Percentiles rank a stretch among this genome's conserved stretches.
Evolutionary conservation across 2,797 vertebrate species (phyloP).

Genomic region (Crenichthys baileyi): DNA sequence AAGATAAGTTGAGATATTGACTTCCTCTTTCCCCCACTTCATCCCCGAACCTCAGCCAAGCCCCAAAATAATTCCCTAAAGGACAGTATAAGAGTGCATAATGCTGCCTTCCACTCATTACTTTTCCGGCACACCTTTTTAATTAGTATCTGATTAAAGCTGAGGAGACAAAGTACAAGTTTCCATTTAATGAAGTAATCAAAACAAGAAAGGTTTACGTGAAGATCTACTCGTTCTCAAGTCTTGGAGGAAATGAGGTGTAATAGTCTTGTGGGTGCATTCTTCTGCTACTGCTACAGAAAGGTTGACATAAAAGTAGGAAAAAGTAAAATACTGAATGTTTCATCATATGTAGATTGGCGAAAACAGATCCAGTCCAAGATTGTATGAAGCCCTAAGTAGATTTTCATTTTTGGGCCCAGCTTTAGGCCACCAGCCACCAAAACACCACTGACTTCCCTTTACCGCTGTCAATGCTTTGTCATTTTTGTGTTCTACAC

Average conservation of each 20-base stretch:
- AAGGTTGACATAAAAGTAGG: slow-evolving; percentile 12
- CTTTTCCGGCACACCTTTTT: slow-evolving; percentile 49
- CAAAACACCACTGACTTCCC: neutral
- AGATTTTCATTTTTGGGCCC: neutral
- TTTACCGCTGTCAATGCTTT: neutral
- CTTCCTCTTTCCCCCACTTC: slow-evolving; percentile 50
- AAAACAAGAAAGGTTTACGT: slow-evolving; percentile 70
- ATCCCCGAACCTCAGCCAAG: slow-evolving; percentile 24
- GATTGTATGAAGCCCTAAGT: neutral
- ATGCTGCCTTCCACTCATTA: slow-evolving; percentile 55
- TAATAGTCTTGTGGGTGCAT: slow-evolving; percentile 40
- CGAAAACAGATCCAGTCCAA: neutral
- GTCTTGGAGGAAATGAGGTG: slow-evolving; percentile 65
- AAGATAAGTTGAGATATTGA: slow-evolving; percentile 61
- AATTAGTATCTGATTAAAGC: slow-evolving; percentile 74
- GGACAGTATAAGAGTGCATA: slow-evolving; percentile 41
- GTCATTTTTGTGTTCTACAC: neutral
- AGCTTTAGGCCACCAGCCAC: neutral
- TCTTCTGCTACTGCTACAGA: slow-evolving; percentile 38
- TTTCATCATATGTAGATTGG: neutral
- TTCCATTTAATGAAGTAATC: slow-evolving; percentile 77
- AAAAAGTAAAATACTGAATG: neutral
- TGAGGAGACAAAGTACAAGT: slow-evolving; percentile 54
- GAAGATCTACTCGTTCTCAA: slow-evolving; percentile 62
- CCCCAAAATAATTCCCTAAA: slow-evolving; percentile 49